These are phyloP conservation scores for Eupithecia exiguata DNA, from an alignment of 2,888 invertebrate genomes.

Conservation along the genomic window DNA sequence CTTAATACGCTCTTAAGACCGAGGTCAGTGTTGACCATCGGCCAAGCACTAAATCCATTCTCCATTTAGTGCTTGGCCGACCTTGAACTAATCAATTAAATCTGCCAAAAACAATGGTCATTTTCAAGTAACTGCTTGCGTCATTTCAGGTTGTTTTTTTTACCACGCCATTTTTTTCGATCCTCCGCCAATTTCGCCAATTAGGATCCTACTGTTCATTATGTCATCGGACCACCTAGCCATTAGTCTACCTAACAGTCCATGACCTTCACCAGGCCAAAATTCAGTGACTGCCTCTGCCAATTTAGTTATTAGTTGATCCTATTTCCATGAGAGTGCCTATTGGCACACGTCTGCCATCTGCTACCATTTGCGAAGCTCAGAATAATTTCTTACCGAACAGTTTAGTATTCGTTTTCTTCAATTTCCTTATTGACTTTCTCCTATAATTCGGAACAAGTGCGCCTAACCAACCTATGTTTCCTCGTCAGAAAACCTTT, in stretches of 20 bases:
- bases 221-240: neutral
- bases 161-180: neutral
- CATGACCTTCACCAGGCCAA: neutral
- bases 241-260: neutral
- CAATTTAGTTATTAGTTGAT: neutral
- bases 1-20: no score
- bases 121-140: no score
- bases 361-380: neutral
- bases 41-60: no score
- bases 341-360: neutral
- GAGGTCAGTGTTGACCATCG: no score
- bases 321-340: neutral
- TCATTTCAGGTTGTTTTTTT: neutral
- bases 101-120: no score
- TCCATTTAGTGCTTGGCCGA: no score
- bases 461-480: slow-evolving; percentile 13
- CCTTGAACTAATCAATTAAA: no score
- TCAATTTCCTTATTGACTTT: slow-evolving; percentile 20
- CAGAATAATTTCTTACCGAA: slow-evolving; percentile 7
- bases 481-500: neutral
- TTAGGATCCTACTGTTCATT: neutral
- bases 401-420: slow-evolving; percentile 13
- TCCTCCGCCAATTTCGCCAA: neutral
- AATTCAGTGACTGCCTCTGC: neutral
- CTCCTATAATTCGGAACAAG: slow-evolving; percentile 19